Percentiles rank a stretch among this genome's conserved stretches.
These are phyloP conservation scores for Cricetomys ansorgei DNA, from an alignment of 2,113 vertebrate genomes.

Conservation along the genomic window DNA sequence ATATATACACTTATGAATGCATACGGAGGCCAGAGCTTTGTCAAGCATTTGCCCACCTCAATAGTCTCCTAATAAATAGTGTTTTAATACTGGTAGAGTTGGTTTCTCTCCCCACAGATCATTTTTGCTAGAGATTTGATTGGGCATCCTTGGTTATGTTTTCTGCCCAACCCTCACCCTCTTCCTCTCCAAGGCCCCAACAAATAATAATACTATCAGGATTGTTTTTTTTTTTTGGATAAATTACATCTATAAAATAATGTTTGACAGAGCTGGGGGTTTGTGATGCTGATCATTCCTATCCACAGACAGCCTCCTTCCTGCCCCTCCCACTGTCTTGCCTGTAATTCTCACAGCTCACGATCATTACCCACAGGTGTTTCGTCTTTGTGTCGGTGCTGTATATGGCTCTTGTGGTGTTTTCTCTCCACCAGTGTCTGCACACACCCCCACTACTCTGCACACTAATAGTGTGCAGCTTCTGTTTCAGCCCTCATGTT, in stretches of 20 bases:
- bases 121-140: neutral
- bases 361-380: neutral
- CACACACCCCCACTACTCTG: neutral
- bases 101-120: neutral
- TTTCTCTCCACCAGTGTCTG: neutral
- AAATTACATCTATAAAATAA: too few species aligned
- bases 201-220: neutral
- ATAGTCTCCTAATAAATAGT: neutral
- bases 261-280: neutral
- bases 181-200: neutral
- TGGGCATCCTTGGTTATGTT: neutral
- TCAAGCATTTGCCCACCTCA: neutral
- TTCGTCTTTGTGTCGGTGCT: neutral
- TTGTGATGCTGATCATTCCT: neutral
- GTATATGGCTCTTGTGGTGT: neutral
- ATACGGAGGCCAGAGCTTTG: neutral
- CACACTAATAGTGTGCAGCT: neutral
- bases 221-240: neutral
- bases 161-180: neutral
- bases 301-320: neutral
- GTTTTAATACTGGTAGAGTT: neutral
- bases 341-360: neutral
- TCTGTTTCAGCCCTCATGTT: neutral
- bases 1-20: neutral
- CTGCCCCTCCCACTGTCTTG: too few species aligned